A percentile compares a stretch with the other conserved stretches of the same genome.
phyloP scores from a whole-genome alignment of 1,140 invertebrate species.

The Tetraneura akinire region DNA sequence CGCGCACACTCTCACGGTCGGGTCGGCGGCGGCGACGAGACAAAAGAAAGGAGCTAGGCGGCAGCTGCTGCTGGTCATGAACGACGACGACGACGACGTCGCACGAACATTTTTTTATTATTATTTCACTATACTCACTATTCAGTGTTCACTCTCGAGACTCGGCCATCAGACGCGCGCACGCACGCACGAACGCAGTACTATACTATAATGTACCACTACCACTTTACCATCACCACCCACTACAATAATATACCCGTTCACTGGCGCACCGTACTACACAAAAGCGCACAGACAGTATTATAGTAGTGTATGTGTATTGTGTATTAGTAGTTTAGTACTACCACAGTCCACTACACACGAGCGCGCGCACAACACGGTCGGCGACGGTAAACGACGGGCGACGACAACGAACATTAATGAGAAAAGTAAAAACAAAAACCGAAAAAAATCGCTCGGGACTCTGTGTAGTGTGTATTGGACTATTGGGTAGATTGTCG shows the following conservation, averaged over 20 bases:
- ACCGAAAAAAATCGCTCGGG: background rate
- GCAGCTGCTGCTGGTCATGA: conserved; percentile 50
- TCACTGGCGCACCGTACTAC: background rate
- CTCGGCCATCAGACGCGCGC: background rate
- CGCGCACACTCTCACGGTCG: conserved; percentile 12
- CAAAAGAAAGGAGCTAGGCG: conserved; percentile 47
- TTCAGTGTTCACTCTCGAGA: background rate
- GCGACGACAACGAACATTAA: background rate
- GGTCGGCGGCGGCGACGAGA: conserved; percentile 38
- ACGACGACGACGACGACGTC: conserved; percentile 40
- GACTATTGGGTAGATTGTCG: no score
- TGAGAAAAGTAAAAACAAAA: no score
- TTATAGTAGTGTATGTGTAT: no score
- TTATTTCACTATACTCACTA: no score
- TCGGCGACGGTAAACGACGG: background rate
- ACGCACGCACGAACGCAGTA: background rate
- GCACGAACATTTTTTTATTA: conserved; percentile 36
- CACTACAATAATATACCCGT: no score
- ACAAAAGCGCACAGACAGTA: no score
- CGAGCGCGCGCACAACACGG: background rate
- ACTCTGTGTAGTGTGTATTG: no score
- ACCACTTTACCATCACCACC: background rate
- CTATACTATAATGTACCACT: no score
- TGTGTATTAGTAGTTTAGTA: background rate
- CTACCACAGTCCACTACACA: background rate